Evolutionary conservation across 2,888 invertebrate genomes (phyloP).

Genomic region (Byasa hedistus): DNA sequence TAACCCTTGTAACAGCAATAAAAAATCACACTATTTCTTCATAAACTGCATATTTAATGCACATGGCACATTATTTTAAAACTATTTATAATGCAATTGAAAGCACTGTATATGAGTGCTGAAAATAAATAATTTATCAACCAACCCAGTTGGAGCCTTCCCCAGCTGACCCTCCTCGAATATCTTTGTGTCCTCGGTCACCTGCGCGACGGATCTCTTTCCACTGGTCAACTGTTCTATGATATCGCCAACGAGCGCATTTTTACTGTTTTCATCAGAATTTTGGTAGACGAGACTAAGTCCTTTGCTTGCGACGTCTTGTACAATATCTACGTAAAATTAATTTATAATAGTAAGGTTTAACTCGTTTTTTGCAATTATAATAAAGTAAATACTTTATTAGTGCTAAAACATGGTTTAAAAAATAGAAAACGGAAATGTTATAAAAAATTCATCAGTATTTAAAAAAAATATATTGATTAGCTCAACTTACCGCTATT

Average conservation of each 20-base stretch:
- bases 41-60: too few relatives aligned
- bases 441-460: too few relatives aligned
- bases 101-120: background rate
- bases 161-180: constrained; percentile 94
- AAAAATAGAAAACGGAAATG: too few relatives aligned
- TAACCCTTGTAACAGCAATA: background rate
- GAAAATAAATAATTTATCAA: constrained; percentile 17
- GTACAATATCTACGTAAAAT: constrained; percentile 87
- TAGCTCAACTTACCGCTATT: constrained; percentile 85
- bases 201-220: constrained; percentile 85
- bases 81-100: too few relatives aligned
- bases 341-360: background rate
- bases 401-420: too few relatives aligned
- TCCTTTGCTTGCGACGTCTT: constrained; percentile 95
- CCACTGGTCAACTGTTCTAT: constrained; percentile 92
- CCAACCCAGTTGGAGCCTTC: constrained; percentile 90
- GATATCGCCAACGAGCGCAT: constrained; percentile 86
- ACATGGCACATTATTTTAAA: too few relatives aligned
- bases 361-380: background rate
- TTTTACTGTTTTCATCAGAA: constrained; percentile 85
- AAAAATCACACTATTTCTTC: too few relatives aligned
- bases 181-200: constrained; percentile 89
- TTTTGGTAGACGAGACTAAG: constrained; percentile 92
- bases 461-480: background rate
- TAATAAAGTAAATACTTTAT: too few relatives aligned